These are phyloP conservation scores for Dermatemys mawii DNA, from an alignment of 2,113 vertebrate species.

Conservation along the genomic window DNA sequence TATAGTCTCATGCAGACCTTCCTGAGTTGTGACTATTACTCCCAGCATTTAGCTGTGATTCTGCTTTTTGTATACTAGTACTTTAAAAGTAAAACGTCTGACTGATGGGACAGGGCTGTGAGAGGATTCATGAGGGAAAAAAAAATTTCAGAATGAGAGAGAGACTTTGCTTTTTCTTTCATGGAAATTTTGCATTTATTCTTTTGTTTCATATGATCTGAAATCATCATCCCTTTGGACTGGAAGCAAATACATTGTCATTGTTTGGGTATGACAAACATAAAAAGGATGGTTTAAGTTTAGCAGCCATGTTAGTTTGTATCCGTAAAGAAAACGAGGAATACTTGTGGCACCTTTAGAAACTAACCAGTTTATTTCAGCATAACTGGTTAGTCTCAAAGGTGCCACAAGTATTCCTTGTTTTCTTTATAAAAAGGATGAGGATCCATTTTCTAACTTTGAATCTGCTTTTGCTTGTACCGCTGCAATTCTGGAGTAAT, in stretches of 20 bases:
- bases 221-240: not conserved
- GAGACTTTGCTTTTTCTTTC: not conserved
- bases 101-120: not conserved
- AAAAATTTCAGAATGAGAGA: not conserved
- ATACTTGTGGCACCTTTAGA: no score
- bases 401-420: no score
- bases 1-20: not conserved
- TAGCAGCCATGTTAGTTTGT: no score
- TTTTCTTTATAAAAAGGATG: no score
- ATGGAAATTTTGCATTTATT: not conserved
- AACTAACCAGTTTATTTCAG: no score
- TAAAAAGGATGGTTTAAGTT: no score
- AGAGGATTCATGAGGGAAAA: not conserved
- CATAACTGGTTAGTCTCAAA: no score
- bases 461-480: not conserved
- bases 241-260: rapidly evolving
- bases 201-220: not conserved
- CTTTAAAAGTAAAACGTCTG: not conserved
- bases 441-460: not conserved
- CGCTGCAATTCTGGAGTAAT: not conserved
- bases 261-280: not conserved
- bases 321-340: no score
- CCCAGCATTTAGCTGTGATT: not conserved
- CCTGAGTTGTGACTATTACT: not conserved
- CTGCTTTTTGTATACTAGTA: rapidly evolving